Percentiles rank a stretch among this genome's conserved stretches.
Evolutionary conservation across 2,797 vertebrate genomes (phyloP).

Genomic region (Vultur gryphus): DNA sequence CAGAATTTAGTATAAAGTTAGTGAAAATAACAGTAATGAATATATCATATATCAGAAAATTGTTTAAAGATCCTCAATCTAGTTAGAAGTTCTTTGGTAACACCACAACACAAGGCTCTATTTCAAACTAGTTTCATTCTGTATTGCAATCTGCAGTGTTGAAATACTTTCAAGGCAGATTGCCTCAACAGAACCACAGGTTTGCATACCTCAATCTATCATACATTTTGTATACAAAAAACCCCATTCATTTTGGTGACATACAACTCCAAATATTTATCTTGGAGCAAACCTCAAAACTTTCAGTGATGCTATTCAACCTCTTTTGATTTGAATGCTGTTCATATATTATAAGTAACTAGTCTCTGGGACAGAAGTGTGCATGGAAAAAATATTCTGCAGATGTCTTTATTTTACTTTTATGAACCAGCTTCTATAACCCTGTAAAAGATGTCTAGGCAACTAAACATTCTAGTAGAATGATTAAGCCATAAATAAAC

Average conservation of each 20-base stretch:
- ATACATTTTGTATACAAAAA: not conserved
- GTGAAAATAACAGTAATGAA: not conserved
- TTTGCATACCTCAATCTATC: not conserved
- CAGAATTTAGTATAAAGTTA: not conserved
- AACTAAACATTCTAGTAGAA: not conserved
- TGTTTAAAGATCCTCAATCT: not conserved
- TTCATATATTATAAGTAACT: not conserved
- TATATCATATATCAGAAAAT: not conserved
- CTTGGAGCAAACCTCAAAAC: not conserved
- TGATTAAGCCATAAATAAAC: not conserved
- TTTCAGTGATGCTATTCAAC: not conserved
- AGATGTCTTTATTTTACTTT: not conserved
- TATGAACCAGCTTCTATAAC: not conserved
- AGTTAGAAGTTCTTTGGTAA: not conserved
- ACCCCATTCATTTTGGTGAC: not conserved
- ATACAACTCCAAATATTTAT: not conserved
- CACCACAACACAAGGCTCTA: not conserved
- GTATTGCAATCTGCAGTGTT: not conserved
- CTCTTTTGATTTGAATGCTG: not conserved
- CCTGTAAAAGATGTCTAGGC: not conserved
- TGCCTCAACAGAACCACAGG: not conserved
- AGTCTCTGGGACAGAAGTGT: not conserved
- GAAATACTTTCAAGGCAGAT: not conserved
- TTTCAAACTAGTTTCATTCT: not conserved
- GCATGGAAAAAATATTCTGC: not conserved